Evolutionary conservation across 2,888 invertebrate species (phyloP).

Genomic region (Trypoxylon attenuatum): DNA sequence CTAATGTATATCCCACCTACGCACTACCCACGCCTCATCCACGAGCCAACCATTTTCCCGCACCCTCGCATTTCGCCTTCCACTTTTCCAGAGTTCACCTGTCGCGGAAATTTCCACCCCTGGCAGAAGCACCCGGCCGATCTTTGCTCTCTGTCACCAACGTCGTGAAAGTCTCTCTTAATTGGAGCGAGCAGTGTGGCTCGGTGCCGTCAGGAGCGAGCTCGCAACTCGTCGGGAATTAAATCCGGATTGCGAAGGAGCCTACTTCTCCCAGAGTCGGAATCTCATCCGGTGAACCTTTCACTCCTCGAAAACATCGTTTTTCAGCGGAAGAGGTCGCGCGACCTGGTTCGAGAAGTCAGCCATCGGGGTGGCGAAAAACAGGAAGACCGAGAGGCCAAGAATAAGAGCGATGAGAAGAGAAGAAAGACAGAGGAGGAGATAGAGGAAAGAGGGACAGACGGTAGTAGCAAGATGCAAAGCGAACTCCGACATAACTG

Average conservation of each 20-base stretch:
- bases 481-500: slow-evolving; percentile 50
- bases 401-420: no score
- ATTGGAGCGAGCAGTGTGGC: not conserved
- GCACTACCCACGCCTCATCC: no score
- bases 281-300: not conserved
- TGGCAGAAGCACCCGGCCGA: not conserved
- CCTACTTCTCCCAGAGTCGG: not conserved
- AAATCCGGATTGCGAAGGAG: not conserved
- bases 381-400: no score
- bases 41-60: no score
- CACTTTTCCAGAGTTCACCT: not conserved
- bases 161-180: not conserved
- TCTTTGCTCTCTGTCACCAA: no score
- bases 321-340: not conserved
- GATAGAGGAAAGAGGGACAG: not conserved
- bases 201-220: not conserved
- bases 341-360: no score
- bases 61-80: not conserved
- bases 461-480: slow-evolving; percentile 18
- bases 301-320: not conserved
- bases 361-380: no score
- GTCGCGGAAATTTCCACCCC: not conserved
- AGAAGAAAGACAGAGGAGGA: not conserved
- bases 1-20: no score
- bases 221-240: not conserved